Evolutionary conservation across 2,888 invertebrate species (phyloP).

Genomic region (Drosophila stalkeri): DNA sequence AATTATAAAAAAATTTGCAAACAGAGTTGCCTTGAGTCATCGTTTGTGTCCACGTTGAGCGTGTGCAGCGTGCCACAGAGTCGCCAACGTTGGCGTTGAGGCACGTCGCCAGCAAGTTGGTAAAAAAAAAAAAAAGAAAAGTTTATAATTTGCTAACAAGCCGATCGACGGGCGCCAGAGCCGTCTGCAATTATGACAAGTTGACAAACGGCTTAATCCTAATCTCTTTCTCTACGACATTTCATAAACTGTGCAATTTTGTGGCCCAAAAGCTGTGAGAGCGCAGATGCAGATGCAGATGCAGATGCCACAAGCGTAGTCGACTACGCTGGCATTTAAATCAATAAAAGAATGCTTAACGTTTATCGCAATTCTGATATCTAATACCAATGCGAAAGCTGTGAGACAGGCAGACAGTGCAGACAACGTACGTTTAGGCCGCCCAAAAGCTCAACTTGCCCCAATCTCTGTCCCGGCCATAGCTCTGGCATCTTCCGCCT

Average conservation of each 20-base stretch:
- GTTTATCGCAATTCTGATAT: constrained; percentile 76
- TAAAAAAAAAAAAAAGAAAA: constrained; percentile 25
- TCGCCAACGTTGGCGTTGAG: constrained; percentile 69
- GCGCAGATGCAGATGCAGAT: no score
- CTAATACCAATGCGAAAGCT: constrained; percentile 62
- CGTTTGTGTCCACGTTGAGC: constrained; percentile 55
- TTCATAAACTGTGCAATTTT: constrained; percentile 58
- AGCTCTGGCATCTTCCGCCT: constrained; percentile 35
- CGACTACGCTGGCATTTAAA: constrained; percentile 67
- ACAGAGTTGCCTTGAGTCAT: constrained; percentile 77
- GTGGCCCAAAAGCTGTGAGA: constrained; percentile 45
- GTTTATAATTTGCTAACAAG: constrained; percentile 79
- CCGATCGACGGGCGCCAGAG: constrained; percentile 62
- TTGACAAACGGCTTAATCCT: constrained; percentile 81
- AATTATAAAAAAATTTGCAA: constrained; percentile 70
- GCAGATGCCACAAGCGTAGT: constrained; percentile 19
- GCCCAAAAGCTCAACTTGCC: constrained; percentile 19
- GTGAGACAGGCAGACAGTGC: background rate
- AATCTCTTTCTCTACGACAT: constrained; percentile 64
- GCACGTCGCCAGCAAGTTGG: constrained; percentile 25
- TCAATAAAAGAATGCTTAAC: constrained; percentile 70
- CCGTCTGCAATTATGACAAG: constrained; percentile 77
- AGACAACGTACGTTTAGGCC: constrained; percentile 18
- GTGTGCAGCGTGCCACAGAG: constrained; percentile 25
- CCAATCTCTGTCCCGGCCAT: background rate